A percentile compares a stretch with the other conserved stretches of the same genome.
Conservation (phyloP, 2,888 invertebrate species). For the Amblyjoppa proteus region DNA sequence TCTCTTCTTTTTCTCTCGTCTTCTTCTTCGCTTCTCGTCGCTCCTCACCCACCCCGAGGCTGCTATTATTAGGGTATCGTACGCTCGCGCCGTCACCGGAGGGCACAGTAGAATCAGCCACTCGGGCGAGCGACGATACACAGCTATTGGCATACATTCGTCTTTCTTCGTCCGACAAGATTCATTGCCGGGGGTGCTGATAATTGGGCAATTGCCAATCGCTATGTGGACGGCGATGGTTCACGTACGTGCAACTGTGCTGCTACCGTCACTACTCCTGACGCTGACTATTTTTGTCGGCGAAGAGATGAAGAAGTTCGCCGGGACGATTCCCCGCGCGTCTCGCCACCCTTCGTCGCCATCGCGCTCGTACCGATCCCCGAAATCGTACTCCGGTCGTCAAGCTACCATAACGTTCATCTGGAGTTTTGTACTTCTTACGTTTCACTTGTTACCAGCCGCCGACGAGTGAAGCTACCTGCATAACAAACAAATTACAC, state of each 20-base stretch:
- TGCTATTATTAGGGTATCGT: slow-evolving; percentile 64
- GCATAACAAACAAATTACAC: no score
- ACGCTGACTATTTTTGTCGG: slow-evolving; percentile 68
- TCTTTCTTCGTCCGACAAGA: neutral
- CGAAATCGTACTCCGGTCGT: slow-evolving; percentile 56
- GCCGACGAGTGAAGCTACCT: slow-evolving; percentile 12
- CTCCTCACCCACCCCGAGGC: slow-evolving; percentile 39
- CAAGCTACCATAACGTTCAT: neutral
- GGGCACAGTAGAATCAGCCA: neutral
- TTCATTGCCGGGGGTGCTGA: neutral
- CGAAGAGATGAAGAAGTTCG: slow-evolving; percentile 62
- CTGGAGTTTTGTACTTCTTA: slow-evolving; percentile 54
- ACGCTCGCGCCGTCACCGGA: slow-evolving; percentile 31
- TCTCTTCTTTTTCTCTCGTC: slow-evolving; percentile 60
- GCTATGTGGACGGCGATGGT: neutral
- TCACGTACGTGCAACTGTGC: slow-evolving; percentile 23
- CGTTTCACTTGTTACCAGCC: slow-evolving; percentile 39
- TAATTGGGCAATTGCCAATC: slow-evolving; percentile 18
- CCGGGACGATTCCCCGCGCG: slow-evolving; percentile 49
- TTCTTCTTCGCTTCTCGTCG: slow-evolving; percentile 18
- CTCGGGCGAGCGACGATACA: neutral
- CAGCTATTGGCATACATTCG: slow-evolving; percentile 16
- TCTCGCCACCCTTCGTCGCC: slow-evolving; percentile 14
- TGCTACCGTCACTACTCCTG: slow-evolving; percentile 22
- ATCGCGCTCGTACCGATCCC: slow-evolving; percentile 1